Evolutionary conservation across 2,797 vertebrate genomes (phyloP), one percentile per base, ranked within the genome.

Genomic region (Diplodus sargus): DNA sequence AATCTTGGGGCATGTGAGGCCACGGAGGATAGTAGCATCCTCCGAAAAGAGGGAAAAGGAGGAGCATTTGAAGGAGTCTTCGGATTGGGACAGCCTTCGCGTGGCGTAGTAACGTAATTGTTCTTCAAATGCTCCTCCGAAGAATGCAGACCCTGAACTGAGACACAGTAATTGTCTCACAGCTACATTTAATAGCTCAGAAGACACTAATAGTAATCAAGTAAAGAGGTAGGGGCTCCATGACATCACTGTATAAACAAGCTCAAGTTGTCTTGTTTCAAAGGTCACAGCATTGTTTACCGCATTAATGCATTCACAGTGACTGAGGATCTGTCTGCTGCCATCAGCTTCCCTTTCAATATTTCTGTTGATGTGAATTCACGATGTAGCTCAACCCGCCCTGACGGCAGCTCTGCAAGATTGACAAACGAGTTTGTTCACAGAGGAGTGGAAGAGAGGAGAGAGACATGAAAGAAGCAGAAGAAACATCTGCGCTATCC

Each of bases 381-480:
- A 67, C 23, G 14, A 62, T 7, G 39, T 14, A 52, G 23, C 48
- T 23, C 30, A 20, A 42, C 16, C 45, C 43, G 18, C 25, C 18
- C 7, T 30, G 1, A 42, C 14, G 17, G 3, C 39, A 8, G 28
- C 66, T 72, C 23, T 61, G 22, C 60, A 8, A 47, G 1, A 63
- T 1, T 14, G 17, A 79, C 60, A 78, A 65, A 79, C 14, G 28
- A 45, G 18, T 16, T 9, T 0, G 12, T 16, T 43, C 12, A 34
- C 61, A 28, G 28, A 28, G 4, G 13, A 18, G 18, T 30, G 52
- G 59, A 39, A 54, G 54, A 57, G 45, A 42, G 61, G 34, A 76
- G 43, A 76, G n/a, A 25, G 47, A 52, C 48, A 63, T 77, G 14
- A 75, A 70, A 71, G 67, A 75, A 14, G 25, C 30, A 16, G 30